Conservation (phyloP, 2,888 invertebrate genomes). For the Euplagia quadripunctaria region DNA sequence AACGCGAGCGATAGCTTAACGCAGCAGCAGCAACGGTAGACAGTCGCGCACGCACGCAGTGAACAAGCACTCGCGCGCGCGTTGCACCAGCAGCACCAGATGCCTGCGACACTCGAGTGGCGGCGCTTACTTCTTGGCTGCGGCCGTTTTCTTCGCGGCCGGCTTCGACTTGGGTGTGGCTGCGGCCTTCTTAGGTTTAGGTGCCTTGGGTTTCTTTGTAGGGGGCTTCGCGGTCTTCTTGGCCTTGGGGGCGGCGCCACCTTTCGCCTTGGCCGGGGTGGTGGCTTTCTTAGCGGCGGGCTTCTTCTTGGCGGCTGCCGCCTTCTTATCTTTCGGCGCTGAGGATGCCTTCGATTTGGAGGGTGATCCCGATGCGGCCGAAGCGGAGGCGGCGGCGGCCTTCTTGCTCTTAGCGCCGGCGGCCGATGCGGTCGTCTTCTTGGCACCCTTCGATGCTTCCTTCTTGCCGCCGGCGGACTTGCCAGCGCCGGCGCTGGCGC, state of each 20-base stretch:
- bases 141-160: constrained; percentile 49
- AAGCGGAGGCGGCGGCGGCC: constrained; percentile 35
- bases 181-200: constrained; percentile 67
- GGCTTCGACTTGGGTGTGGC: constrained; percentile 51
- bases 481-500: constrained; percentile 25
- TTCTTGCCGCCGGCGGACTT: constrained; percentile 31
- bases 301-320: constrained; percentile 58
- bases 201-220: constrained; percentile 71
- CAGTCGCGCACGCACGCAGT: no score
- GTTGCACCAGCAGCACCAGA: neutral
- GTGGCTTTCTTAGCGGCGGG: constrained; percentile 55
- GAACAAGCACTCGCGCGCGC: no score
- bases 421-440: constrained; percentile 46
- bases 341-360: constrained; percentile 43
- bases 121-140: constrained; percentile 44
- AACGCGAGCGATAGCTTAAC: no score
- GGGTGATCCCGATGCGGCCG: constrained; percentile 36
- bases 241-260: constrained; percentile 61
- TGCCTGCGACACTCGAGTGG: neutral
- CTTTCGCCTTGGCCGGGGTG: constrained; percentile 45
- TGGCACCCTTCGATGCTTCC: constrained; percentile 46
- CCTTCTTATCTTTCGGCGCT: constrained; percentile 54
- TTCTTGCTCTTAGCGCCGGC: constrained; percentile 44
- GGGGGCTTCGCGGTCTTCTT: constrained; percentile 60
- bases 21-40: no score